Base-by-base conservation (phyloP, 2,797 vertebrate genomes). In the Falco rusticolus region DNA sequence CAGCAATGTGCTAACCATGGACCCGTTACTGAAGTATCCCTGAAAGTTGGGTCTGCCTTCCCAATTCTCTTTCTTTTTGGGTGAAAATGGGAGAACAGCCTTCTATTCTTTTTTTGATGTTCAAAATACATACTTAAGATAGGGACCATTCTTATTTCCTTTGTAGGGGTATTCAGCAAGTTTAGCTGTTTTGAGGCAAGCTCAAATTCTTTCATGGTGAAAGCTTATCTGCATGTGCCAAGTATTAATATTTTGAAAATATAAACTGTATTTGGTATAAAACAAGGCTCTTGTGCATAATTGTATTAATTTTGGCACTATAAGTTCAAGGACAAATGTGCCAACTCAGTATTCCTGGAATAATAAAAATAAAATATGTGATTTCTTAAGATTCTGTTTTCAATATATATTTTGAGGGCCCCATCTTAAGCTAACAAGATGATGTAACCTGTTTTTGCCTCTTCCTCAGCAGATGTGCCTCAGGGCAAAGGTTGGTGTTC, bases 361-460 rank as follows among this genome's bases (percentile, higher is more conserved):
- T 93, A 96, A 96, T 94, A 94, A 96, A 92, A 97, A 92, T 65
- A 89, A 95, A 93, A 87, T 71, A 80, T 84, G 68, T 50, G 93
- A 93, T 93, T 97, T 96, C 82, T 95, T 89, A 95, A 84, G 81
- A 94, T 94, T 95, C 84, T 95, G 77, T 37, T 94, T 95, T 92
- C 13, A 25, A 60, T 90, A 87, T 84, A 82, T 94, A 74, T 96
- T 96, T 91, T 89, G 56, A 86, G 83, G 89, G 80, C 80, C 89
- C 57, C 96, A 89, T 95, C 89, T 87, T 94, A 93, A 95, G 56
- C 87, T 93, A 96, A 94, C 92, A 97, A 72, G 59, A 95, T 97
- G 95, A 96, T 88, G 94, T 96, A 97, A 97, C 93, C 89, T 97
- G 87, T 96, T 97, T 95, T 95, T 86, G 84, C 78, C 76, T 95